Percentiles rank a stretch among this genome's conserved stretches.
Evolutionary conservation across 2,797 vertebrate species (phyloP).

Genomic region (Ataeniobius toweri): DNA sequence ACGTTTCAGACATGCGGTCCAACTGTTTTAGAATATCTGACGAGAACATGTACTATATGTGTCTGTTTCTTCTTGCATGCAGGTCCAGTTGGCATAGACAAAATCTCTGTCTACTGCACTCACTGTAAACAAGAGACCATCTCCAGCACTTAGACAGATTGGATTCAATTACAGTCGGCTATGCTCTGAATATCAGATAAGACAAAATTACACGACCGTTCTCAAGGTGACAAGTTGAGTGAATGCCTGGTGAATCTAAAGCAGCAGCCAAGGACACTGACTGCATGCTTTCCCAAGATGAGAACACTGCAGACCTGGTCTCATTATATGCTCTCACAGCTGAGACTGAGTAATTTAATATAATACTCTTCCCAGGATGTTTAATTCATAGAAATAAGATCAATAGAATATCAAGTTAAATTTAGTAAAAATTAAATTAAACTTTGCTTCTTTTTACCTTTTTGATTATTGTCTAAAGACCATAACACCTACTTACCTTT

Average conservation of each 20-base stretch:
- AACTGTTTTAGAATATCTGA: too few relatives aligned
- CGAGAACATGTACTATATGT: background rate
- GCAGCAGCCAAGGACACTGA: conserved; percentile 67
- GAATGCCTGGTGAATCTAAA: conserved; percentile 66
- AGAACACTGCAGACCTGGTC: conserved; percentile 40
- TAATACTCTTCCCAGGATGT: conserved; percentile 5
- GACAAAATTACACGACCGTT: conserved; percentile 66
- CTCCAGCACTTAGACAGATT: conserved; percentile 65
- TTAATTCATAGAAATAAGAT: conserved; percentile 20
- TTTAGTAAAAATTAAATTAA: background rate
- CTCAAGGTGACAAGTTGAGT: conserved; percentile 74
- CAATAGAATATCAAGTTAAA: conserved; percentile 9
- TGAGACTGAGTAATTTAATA: conserved; percentile 24
- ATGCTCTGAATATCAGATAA: conserved; percentile 70
- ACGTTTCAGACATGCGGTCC: conserved; percentile 8
- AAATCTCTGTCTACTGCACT: conserved; percentile 46
- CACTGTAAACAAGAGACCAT: conserved; percentile 60
- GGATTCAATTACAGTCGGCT: conserved; percentile 68
- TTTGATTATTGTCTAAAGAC: background rate
- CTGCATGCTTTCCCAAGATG: conserved; percentile 42
- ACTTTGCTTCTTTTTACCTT: background rate
- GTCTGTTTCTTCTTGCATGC: conserved; percentile 30
- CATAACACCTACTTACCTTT: background rate
- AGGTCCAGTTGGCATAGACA: conserved; percentile 37
- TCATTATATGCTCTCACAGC: conserved; percentile 36